phyloP scores from a whole-genome alignment of 2,113 vertebrate genomes.

The Monopterus albus region DNA sequence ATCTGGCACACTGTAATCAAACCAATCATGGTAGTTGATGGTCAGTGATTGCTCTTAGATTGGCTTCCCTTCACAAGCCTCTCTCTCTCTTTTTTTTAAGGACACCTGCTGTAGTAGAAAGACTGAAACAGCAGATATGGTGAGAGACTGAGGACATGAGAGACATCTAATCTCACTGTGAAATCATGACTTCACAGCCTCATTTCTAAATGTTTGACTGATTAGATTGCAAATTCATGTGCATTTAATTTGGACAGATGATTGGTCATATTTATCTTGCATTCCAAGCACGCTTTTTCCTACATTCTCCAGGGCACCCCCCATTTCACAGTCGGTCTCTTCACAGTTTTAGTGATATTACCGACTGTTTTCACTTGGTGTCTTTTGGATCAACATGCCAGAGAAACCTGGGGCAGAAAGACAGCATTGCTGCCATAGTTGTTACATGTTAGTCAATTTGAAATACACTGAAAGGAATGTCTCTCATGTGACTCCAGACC shows the following conservation, averaged over 20 bases:
- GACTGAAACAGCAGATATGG: constrained; percentile 50
- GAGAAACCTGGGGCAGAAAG: constrained; percentile 56
- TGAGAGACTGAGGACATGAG: constrained; percentile 32
- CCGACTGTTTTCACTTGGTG: constrained; percentile 51
- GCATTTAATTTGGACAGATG: constrained; percentile 52
- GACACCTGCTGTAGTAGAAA: constrained; percentile 65
- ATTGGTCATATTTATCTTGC: constrained; percentile 44
- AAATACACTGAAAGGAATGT: constrained; percentile 74
- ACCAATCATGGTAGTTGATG: constrained; percentile 77
- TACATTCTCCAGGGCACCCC: neutral
- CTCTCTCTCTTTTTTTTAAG: constrained; percentile 27
- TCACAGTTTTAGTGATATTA: constrained; percentile 24
- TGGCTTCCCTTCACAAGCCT: constrained; percentile 58
- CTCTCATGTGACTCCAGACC: constrained; percentile 69
- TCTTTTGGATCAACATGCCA: constrained; percentile 33
- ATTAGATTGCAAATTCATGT: constrained; percentile 54
- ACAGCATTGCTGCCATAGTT: constrained; percentile 58
- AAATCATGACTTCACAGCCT: constrained; percentile 42
- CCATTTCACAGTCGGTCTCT: neutral
- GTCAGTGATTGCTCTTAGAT: constrained; percentile 81
- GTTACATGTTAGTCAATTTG: constrained; percentile 75
- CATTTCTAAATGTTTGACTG: constrained; percentile 35
- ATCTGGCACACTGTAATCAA: constrained; percentile 79
- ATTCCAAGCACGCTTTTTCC: neutral
- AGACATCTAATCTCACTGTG: constrained; percentile 48